These are phyloP conservation scores for Arnoldichthys spilopterus DNA, from an alignment of 2,797 vertebrate species.

Conservation along the genomic window DNA sequence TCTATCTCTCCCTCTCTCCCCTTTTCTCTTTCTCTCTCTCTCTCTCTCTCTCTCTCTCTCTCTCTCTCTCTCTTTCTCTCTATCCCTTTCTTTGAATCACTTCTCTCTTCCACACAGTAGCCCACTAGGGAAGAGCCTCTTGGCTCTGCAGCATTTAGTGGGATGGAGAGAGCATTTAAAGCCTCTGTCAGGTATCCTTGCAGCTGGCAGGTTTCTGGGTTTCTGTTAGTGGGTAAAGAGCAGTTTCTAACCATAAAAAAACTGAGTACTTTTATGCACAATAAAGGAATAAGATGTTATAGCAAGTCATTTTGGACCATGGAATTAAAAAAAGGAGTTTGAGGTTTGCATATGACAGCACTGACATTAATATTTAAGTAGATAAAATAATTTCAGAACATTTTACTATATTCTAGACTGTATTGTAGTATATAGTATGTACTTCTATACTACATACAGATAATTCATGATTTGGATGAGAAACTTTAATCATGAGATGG, in stretches of 20 bases:
- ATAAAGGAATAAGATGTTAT: no score
- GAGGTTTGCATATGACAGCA: no score
- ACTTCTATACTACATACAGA: no score
- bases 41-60: conserved; percentile 18
- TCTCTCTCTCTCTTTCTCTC: conserved; percentile 34
- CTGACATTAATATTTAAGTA: no score
- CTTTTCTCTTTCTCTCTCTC: conserved; percentile 33
- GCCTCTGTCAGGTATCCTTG: background rate
- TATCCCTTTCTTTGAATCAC: conserved; percentile 49
- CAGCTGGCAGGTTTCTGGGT: no score
- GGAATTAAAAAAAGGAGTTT: no score
- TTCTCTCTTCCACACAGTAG: conserved; percentile 10
- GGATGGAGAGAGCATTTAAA: conserved; percentile 33
- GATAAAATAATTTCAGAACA: no score
- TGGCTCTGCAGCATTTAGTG: conserved; percentile 29
- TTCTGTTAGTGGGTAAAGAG: background rate
- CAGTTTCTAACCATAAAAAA: background rate
- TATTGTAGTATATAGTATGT: no score
- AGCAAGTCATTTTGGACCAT: no score
- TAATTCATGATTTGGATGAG: background rate
- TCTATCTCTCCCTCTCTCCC: conserved; percentile 48
- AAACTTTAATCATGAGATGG: background rate
- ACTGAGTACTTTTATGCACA: background rate
- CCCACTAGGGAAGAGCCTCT: background rate
- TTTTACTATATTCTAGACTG: no score